phyloP scores from a whole-genome alignment of 2,797 vertebrate species.

The Petrocephalus sullivani region DNA sequence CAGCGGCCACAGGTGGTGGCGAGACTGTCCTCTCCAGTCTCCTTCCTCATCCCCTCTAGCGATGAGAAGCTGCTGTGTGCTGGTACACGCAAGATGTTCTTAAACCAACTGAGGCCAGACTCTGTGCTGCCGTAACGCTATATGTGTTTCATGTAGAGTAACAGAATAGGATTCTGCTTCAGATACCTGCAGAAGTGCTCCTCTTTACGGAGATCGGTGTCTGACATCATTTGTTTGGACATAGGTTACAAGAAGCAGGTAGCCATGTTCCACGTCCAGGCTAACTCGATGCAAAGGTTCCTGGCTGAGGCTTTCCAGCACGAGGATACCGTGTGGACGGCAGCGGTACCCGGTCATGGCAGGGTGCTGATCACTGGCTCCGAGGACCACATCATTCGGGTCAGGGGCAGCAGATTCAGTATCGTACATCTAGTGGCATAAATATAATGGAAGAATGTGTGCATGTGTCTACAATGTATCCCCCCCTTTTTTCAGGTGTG shows the following conservation, averaged over 20 bases:
- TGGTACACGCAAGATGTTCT: conserved; percentile 50
- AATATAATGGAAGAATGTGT: neutral
- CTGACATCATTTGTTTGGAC: neutral
- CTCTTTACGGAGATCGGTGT: neutral
- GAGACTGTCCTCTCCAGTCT: conserved; percentile 57
- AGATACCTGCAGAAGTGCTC: neutral
- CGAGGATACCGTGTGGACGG: conserved; percentile 55
- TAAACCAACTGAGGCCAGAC: neutral
- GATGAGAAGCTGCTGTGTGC: conserved; percentile 67
- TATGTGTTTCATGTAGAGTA: neutral
- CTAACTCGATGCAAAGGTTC: conserved; percentile 50
- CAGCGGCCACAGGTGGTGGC: conserved; percentile 38
- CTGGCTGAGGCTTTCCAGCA: conserved; percentile 56
- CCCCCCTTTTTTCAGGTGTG: conserved; percentile 60
- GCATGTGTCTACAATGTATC: no score
- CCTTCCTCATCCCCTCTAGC: conserved; percentile 58
- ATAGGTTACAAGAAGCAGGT: conserved; percentile 62
- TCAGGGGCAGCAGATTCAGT: conserved; percentile 36
- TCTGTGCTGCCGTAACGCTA: neutral
- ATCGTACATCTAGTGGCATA: neutral
- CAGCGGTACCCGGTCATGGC: conserved; percentile 50
- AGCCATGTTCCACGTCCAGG: conserved; percentile 49
- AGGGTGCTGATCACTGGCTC: conserved; percentile 62
- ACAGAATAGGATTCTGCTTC: neutral
- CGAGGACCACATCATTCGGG: conserved; percentile 66